Evolutionary conservation across 2,797 vertebrate species (phyloP).

Genomic region (Gorsachius magnificus): DNA sequence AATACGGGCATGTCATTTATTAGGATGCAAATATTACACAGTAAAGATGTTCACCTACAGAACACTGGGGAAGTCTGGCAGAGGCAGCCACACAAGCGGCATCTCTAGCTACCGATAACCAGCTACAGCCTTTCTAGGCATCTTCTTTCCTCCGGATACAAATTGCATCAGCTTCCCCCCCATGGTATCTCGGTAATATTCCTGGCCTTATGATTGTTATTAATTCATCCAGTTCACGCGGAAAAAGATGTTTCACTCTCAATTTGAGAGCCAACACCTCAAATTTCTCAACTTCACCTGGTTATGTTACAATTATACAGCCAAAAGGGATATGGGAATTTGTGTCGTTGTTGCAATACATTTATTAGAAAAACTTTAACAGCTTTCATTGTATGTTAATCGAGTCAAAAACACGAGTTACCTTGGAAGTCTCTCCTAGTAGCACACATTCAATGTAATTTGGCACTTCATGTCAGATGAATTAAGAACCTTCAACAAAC

Average conservation of each 20-base stretch:
- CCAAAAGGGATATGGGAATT: accelerated
- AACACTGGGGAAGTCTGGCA: not conserved
- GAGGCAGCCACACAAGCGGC: not conserved
- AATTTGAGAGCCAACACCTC: not conserved
- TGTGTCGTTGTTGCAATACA: not conserved
- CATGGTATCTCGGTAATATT: not conserved
- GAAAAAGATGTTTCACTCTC: not conserved
- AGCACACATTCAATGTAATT: not conserved
- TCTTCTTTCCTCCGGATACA: not conserved
- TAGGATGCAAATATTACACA: not conserved
- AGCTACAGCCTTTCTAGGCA: not conserved
- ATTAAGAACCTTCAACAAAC: not conserved
- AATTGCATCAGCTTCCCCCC: not conserved
- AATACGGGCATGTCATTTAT: not conserved
- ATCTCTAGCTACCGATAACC: not conserved
- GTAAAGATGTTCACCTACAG: not conserved
- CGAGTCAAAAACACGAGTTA: accelerated
- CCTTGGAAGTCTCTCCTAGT: not conserved
- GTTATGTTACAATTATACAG: not conserved
- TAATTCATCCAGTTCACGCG: not conserved
- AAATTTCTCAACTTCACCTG: not conserved
- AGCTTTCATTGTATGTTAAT: not conserved
- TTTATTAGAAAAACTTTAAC: not conserved
- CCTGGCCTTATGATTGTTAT: not conserved
- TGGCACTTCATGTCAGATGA: not conserved